Conservation (phyloP, 2,797 vertebrate species). For the Okamejei kenojei region DNA sequence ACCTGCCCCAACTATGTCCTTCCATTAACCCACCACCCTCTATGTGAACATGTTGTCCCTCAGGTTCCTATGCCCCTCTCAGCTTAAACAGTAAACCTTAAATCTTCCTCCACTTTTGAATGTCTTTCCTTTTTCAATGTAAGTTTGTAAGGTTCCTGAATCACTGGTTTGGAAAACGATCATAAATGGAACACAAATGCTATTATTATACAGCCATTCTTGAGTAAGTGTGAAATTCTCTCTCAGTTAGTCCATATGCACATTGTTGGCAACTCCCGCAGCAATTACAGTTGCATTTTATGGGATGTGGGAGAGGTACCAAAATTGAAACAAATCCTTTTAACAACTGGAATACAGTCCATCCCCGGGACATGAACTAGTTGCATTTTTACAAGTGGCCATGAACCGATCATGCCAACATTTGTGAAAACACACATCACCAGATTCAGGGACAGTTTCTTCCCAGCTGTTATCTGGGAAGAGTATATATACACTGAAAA, state of each 20-base stretch:
- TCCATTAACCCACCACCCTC: too few species aligned
- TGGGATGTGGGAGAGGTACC: neutral
- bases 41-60: too few species aligned
- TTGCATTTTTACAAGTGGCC: neutral
- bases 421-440: too few species aligned
- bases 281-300: neutral
- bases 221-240: neutral
- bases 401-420: too few species aligned
- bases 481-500: too few species aligned
- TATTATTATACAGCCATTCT: neutral
- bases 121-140: neutral
- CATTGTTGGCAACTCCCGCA: neutral
- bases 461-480: too few species aligned
- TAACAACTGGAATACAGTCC: neutral
- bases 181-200: neutral
- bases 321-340: neutral
- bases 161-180: neutral
- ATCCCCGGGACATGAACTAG: neutral
- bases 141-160: neutral
- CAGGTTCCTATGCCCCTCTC: too few species aligned
- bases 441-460: too few species aligned
- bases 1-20: too few species aligned
- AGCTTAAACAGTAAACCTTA: neutral
- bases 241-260: too few species aligned
- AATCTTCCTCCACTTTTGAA: neutral